phyloP scores from a whole-genome alignment of 2,888 invertebrate species.

The Escarpia spicata region DNA sequence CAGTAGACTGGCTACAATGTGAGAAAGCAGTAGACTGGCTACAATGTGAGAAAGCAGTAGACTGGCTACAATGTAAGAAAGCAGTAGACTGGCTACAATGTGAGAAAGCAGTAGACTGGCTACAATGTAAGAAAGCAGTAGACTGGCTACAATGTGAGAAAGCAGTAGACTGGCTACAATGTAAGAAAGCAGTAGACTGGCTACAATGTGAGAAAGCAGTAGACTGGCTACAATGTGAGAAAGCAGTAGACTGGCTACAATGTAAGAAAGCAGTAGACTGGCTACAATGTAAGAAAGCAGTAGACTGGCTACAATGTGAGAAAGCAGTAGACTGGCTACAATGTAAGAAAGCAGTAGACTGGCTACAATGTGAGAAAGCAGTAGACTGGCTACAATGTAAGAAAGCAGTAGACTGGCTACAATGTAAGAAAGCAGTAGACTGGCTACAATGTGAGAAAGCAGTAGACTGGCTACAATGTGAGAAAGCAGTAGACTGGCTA shows the following conservation, averaged over 20 bases:
- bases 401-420: not conserved
- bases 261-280: not conserved
- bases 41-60: not conserved
- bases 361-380: not conserved
- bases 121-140: not conserved
- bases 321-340: not conserved
- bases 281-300: not conserved
- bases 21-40: not conserved
- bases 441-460: not conserved
- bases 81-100: not conserved
- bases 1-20: not conserved
- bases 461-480: not conserved
- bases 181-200: not conserved
- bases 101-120: not conserved
- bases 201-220: not conserved
- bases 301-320: not conserved
- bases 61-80: not conserved
- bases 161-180: not conserved
- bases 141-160: not conserved
- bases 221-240: not conserved
- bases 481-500: not conserved
- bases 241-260: not conserved
- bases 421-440: not conserved
- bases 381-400: not conserved
- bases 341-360: not conserved